Percentiles rank a stretch among this genome's conserved stretches.
phyloP scores from a whole-genome alignment of 2,888 invertebrate species.

The Zygothrica quintamaculata region DNA sequence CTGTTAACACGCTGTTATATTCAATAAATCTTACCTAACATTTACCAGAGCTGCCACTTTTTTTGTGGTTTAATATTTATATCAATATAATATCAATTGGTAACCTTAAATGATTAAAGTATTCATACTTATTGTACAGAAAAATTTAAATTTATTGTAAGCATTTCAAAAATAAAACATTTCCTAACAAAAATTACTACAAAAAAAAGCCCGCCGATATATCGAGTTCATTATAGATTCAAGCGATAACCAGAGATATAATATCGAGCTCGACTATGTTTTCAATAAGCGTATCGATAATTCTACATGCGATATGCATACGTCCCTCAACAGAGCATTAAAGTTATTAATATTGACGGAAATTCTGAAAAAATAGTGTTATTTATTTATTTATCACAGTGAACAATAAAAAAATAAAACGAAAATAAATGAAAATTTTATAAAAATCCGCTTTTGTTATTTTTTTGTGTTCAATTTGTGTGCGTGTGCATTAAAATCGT shows the following conservation, averaged over 20 bases:
- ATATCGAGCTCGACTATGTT: not conserved
- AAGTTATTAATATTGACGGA: conserved; percentile 43
- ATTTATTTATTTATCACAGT: conserved; percentile 12
- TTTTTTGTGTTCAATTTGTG: conserved; percentile 1
- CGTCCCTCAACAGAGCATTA: conserved; percentile 31
- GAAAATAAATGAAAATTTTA: conserved; percentile 14
- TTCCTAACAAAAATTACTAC: not conserved
- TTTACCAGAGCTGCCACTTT: conserved; percentile 3
- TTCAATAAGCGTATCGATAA: conserved; percentile 27
- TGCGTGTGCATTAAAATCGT: conserved; percentile 8
- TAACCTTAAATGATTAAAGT: too few species aligned
- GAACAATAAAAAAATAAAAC: conserved; percentile 13
- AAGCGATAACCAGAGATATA: not conserved
- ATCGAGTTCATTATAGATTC: not conserved
- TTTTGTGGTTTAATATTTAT: not conserved
- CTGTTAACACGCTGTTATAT: conserved; percentile 31
- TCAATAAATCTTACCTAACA: conserved; percentile 13
- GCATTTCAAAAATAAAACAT: not conserved
- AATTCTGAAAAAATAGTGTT: conserved; percentile 39
- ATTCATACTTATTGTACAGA: too few species aligned
- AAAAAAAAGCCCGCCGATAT: conserved; percentile 4
- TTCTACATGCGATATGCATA: conserved; percentile 21
- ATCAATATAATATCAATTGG: not conserved
- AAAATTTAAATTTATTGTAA: too few species aligned
- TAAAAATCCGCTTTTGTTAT: not conserved